Conservation (phyloP, 2,888 invertebrate species). For the Thecophora atra region DNA sequence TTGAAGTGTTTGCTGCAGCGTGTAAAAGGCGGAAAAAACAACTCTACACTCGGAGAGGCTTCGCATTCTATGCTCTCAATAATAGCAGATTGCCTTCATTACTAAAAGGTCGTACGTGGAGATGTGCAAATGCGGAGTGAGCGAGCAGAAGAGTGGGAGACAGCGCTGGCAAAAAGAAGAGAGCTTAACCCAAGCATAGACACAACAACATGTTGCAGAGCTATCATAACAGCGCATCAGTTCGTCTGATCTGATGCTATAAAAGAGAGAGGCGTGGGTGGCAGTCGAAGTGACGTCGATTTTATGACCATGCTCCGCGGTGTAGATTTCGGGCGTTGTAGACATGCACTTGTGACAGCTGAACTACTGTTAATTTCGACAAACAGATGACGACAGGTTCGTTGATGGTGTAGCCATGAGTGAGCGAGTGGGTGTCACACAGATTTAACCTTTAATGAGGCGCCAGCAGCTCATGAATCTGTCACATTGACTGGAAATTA, state of each 20-base stretch:
- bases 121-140: not conserved
- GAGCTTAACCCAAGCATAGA: not conserved
- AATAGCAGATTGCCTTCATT: constrained; percentile 38
- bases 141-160: not conserved
- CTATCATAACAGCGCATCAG: too few species aligned
- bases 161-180: not conserved
- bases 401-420: constrained; percentile 20
- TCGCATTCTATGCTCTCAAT: constrained; percentile 19
- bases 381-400: constrained; percentile 36
- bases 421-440: not conserved
- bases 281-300: too few species aligned
- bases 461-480: constrained; percentile 21
- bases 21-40: not conserved
- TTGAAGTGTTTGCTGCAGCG: constrained; percentile 2
- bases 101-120: constrained; percentile 25
- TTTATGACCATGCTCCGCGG: too few species aligned
- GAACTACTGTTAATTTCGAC: constrained; percentile 35
- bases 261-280: too few species aligned
- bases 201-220: not conserved
- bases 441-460: constrained; percentile 34
- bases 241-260: too few species aligned
- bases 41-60: not conserved
- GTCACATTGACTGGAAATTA: constrained; percentile 25
- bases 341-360: constrained; percentile 26
- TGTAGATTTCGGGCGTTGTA: too few species aligned